These are phyloP conservation scores for Peromyscus maniculatus DNA, from an alignment of 2,113 vertebrate species.

Conservation along the genomic window DNA sequence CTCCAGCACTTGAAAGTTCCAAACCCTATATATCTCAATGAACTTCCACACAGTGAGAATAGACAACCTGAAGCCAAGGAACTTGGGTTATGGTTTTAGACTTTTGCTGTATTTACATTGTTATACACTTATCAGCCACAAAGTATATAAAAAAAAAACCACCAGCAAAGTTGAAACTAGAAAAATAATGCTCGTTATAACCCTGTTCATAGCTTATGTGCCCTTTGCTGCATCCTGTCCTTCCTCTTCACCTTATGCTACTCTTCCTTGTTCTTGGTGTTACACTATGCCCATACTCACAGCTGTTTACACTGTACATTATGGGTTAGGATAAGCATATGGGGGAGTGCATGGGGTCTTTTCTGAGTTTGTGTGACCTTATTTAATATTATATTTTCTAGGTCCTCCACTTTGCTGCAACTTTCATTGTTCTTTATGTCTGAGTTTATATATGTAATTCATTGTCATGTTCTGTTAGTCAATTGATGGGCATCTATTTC, in stretches of 20 bases:
- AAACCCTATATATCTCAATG: not conserved
- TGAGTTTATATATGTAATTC: not conserved
- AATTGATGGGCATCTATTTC: not conserved
- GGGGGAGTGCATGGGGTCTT: not conserved
- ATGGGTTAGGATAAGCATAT: not conserved
- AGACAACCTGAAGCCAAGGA: not conserved
- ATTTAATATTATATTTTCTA: not conserved
- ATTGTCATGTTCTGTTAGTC: not conserved
- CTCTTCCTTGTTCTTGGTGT: not conserved
- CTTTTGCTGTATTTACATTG: no score
- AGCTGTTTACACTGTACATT: not conserved
- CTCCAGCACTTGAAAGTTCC: not conserved
- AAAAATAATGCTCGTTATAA: not conserved
- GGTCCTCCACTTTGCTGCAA: no score
- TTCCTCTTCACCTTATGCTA: not conserved
- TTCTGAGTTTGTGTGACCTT: not conserved
- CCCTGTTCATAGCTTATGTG: not conserved
- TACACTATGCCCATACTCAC: not conserved
- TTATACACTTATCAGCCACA: not conserved
- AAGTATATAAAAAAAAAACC: not conserved
- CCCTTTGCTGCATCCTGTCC: not conserved
- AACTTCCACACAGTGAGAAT: not conserved
- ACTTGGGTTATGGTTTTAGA: not conserved
- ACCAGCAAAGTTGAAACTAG: not conserved
- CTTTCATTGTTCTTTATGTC: not conserved